Evolutionary conservation across 1,140 invertebrate genomes (phyloP), one percentile per base, ranked within the genome.

Genomic region (Meloidogyne hapla): DNA sequence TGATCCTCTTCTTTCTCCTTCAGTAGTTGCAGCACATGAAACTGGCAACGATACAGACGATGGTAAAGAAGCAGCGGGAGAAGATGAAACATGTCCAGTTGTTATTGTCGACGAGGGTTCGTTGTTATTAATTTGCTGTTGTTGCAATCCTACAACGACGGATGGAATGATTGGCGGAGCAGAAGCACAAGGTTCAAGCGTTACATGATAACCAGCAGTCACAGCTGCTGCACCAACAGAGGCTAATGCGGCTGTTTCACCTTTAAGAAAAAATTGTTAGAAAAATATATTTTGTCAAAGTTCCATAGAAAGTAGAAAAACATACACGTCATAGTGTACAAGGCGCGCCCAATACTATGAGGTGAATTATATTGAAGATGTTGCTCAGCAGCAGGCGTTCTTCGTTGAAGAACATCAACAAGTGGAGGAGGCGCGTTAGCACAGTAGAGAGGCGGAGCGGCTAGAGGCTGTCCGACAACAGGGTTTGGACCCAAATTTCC

Each of bases 291-390:
- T n/a, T n/a, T n/a, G n/a, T n/a, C n/a, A n/a, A n/a, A n/a, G n/a
- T n/a, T n/a, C n/a, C n/a, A n/a, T n/a, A n/a, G n/a, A n/a, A n/a
- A n/a, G n/a, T n/a, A n/a, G n/a, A n/a, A n/a, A 18, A 56, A 69
- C 70, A 10, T 10, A 76, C 70, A 76, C 3, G 75, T 74, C 75
- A 76, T 76, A 77, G 75, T 76, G 72, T 76, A 76, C 10, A 76
- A 68, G 18, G 74, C 63, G 5, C 71, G 21, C 10, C 63, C 40
- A 23, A 38, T 42, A 13, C 40, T 18, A 12, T 25, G 74, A 18
- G 74, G 75, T 2, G 70, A 40, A 61, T 33, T 25, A 2, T 61
- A 63, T 63, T 73, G 71, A 38, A 73, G n/a, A 25, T 56, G 56
- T 56, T 56, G 61, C 15, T 56, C 48, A 5, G 48, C n/a, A n/a